These are phyloP conservation scores for Pygoscelis adeliae DNA, from an alignment of 2,113 vertebrate genomes.

Conservation along the genomic window DNA sequence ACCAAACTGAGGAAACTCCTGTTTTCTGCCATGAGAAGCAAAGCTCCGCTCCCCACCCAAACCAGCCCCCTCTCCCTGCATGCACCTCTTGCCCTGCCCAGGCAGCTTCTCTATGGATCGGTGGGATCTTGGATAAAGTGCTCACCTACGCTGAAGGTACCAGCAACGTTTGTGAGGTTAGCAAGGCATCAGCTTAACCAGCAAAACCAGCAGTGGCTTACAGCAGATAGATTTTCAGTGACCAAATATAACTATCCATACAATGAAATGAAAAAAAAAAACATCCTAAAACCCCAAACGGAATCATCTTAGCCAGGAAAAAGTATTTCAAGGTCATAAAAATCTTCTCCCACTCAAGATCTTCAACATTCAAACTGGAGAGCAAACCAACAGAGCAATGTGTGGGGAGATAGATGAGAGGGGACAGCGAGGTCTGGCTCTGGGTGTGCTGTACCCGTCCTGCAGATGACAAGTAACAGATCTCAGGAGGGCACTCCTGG, in stretches of 20 bases:
- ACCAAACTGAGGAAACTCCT: not conserved
- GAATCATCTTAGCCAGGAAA: not conserved
- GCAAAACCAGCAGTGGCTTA: not conserved
- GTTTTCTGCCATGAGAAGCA: not conserved
- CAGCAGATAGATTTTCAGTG: not conserved
- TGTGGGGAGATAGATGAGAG: rapidly evolving
- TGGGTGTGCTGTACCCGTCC: rapidly evolving
- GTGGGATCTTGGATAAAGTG: not conserved
- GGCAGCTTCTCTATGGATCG: not conserved
- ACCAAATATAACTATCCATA: not conserved
- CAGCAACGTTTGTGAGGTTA: not conserved
- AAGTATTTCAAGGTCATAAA: not conserved
- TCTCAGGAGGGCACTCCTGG: not conserved
- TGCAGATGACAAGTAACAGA: not conserved
- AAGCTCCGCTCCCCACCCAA: not conserved
- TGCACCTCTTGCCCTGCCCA: not conserved
- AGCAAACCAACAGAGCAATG: not conserved
- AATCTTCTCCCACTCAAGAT: not conserved
- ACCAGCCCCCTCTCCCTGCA: not conserved
- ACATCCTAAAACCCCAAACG: no score
- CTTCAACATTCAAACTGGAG: not conserved
- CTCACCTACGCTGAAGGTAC: not conserved
- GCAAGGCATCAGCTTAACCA: not conserved
- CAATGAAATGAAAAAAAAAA: not conserved
- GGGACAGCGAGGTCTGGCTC: not conserved